Percentiles rank a stretch among this genome's conserved stretches.
phyloP scores from a whole-genome alignment of 23 tunicate genomes.

The Clavelina lepadiformis region DNA sequence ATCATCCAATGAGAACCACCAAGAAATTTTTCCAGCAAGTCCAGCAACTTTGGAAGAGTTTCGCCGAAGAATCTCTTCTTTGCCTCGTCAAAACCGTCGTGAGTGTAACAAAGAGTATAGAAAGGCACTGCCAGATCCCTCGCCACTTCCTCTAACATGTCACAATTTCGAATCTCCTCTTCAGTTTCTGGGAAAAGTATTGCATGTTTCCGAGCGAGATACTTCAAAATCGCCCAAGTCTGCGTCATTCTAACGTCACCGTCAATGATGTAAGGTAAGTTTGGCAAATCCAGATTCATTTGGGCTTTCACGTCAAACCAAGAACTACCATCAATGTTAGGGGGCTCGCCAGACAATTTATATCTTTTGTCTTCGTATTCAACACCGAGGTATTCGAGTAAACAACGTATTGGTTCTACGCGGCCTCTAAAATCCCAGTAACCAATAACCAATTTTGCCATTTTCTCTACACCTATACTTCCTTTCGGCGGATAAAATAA shows the following conservation, averaged over 20 bases:
- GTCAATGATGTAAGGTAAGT: not conserved
- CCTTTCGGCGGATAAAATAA: too few relatives aligned
- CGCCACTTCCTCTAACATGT: not conserved
- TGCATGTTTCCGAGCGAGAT: not conserved
- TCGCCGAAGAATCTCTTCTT: not conserved
- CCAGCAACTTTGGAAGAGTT: not conserved
- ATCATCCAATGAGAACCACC: not conserved
- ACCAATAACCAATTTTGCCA: conserved; percentile 5
- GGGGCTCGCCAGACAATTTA: not conserved
- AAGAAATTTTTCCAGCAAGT: conserved; percentile 4
- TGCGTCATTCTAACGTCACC: conserved; percentile 23
- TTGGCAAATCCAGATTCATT: conserved; percentile 19
- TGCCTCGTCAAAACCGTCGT: not conserved
- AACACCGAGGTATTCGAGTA: conserved; percentile 7
- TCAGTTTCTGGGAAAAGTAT: not conserved
- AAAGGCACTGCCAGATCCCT: not conserved
- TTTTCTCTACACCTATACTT: too few relatives aligned
- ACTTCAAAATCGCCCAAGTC: conserved; percentile 1
- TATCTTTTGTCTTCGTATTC: conserved; percentile 15
- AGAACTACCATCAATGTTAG: not conserved
- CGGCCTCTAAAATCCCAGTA: conserved; percentile 28
- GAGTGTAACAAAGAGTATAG: not conserved
- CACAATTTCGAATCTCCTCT: not conserved
- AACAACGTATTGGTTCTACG: conserved; percentile 1
- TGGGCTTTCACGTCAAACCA: too few relatives aligned